Conservation (phyloP, 2,797 vertebrate genomes). For the Gymnocypris eckloni region DNA sequence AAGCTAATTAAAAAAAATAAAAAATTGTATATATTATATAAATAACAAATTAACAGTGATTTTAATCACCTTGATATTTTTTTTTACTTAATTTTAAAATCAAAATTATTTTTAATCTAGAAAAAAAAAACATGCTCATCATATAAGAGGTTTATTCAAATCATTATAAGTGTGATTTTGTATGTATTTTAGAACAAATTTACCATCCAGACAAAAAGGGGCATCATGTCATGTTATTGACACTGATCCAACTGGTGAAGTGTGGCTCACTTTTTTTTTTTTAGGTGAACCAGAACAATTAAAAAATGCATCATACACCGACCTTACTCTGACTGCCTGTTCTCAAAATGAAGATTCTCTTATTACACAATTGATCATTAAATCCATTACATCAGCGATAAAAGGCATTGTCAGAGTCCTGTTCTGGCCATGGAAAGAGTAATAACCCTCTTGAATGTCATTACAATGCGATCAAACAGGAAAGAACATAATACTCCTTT, state of each 20-base stretch:
- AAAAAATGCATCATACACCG: conserved; percentile 9
- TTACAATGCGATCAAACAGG: conserved; percentile 14
- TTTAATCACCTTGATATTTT: not conserved
- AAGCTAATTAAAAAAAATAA: not conserved
- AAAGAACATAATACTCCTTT: conserved; percentile 41
- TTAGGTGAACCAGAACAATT: not conserved
- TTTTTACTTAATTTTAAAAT: not conserved
- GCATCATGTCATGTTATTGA: not conserved
- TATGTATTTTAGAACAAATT: not conserved
- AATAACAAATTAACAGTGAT: not conserved
- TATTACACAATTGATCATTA: conserved; percentile 11
- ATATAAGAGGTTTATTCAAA: not conserved
- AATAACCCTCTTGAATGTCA: conserved; percentile 27
- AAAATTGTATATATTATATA: not conserved
- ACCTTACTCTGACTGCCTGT: not conserved
- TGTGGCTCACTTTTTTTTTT: not conserved
- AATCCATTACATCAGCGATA: conserved; percentile 40
- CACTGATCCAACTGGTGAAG: not conserved
- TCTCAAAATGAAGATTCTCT: conserved; percentile 31
- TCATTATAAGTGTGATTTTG: not conserved
- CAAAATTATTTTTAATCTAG: not conserved
- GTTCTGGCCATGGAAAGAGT: conserved; percentile 1
- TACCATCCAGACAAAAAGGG: not conserved
- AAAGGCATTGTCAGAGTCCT: conserved; percentile 12
- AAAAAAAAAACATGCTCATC: not conserved